These are phyloP conservation scores for Drosophila gunungcola DNA, from an alignment of 1,140 invertebrate species.

Conservation along the genomic window DNA sequence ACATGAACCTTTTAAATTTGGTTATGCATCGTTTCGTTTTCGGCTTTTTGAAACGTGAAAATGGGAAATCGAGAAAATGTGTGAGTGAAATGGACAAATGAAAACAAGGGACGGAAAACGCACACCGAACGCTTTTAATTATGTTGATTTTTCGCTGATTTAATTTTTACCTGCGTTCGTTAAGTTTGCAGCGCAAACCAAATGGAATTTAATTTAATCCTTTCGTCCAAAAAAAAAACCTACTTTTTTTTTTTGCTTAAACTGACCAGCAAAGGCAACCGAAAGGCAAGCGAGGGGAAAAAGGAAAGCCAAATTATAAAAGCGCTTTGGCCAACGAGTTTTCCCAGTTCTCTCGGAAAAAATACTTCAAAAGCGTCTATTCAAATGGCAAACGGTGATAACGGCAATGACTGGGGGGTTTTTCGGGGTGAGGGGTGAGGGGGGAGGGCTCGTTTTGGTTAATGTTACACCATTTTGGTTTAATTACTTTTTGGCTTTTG, in stretches of 20 bases:
- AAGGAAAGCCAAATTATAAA: slow-evolving; percentile 49
- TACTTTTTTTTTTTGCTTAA: slow-evolving; percentile 37
- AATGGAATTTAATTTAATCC: slow-evolving; percentile 81
- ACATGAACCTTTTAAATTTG: slow-evolving; percentile 9
- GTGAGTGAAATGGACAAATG: slow-evolving; percentile 29
- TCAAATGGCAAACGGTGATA: slow-evolving; percentile 46
- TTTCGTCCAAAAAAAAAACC: slow-evolving; percentile 57
- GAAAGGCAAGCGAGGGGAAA: slow-evolving; percentile 9
- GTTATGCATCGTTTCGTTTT: slow-evolving; percentile 17
- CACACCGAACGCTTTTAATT: slow-evolving; percentile 65
- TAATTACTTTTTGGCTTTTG: slow-evolving; percentile 74
- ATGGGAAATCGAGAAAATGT: slow-evolving; percentile 17
- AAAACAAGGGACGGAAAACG: slow-evolving; percentile 28
- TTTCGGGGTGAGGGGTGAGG: too few species aligned
- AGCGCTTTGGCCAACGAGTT: slow-evolving; percentile 46
- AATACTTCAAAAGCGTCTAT: slow-evolving; percentile 67
- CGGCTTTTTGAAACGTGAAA: slow-evolving; percentile 25
- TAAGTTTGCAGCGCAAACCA: slow-evolving; percentile 43
- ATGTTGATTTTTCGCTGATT: slow-evolving; percentile 78
- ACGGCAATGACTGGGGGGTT: too few species aligned
- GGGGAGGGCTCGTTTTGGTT: slow-evolving; percentile 58
- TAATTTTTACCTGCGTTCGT: slow-evolving; percentile 57
- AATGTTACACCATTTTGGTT: slow-evolving; percentile 77
- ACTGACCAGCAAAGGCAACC: slow-evolving; percentile 33
- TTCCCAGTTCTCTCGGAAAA: slow-evolving; percentile 28